A percentile compares a stretch with the other conserved stretches of the same genome.
phyloP scores from a whole-genome alignment of 2,113 vertebrate species.

The Bubalus kerabau region DNA sequence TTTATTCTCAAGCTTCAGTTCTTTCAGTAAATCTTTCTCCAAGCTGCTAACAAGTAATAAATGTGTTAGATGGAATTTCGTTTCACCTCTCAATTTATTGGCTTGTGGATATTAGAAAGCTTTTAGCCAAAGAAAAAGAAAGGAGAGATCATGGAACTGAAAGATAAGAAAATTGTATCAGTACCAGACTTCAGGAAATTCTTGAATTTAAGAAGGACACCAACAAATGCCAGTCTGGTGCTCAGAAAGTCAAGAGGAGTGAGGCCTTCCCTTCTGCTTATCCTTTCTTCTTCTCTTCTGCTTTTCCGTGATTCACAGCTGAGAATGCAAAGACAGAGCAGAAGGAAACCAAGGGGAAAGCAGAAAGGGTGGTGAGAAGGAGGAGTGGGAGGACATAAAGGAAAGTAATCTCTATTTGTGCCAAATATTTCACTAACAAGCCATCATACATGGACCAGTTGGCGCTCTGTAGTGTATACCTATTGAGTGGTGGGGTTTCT shows the following conservation, averaged over 20 bases:
- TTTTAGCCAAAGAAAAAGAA: background rate
- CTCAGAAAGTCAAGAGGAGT: background rate
- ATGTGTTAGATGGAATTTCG: background rate
- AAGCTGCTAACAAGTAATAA: background rate
- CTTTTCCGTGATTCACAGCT: background rate
- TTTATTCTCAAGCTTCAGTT: background rate
- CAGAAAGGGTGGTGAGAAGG: background rate
- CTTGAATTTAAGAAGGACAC: background rate
- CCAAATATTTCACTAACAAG: background rate
- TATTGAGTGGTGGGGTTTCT: background rate
- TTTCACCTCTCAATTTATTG: background rate
- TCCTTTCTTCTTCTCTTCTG: background rate
- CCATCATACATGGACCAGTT: background rate
- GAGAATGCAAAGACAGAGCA: background rate
- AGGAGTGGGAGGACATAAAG: background rate
- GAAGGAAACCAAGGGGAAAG: background rate
- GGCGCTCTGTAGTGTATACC: background rate
- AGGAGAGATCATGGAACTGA: background rate
- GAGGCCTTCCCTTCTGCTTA: background rate
- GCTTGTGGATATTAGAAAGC: background rate
- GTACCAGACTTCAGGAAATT: background rate
- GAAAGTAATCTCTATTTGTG: background rate
- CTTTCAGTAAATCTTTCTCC: background rate
- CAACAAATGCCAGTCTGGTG: background rate
- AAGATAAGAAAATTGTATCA: background rate